A percentile compares a stretch with the other conserved stretches of the same genome.
phyloP scores from a whole-genome alignment of 35 echinoderm and acorn worm species.

The Acanthaster planci region DNA sequence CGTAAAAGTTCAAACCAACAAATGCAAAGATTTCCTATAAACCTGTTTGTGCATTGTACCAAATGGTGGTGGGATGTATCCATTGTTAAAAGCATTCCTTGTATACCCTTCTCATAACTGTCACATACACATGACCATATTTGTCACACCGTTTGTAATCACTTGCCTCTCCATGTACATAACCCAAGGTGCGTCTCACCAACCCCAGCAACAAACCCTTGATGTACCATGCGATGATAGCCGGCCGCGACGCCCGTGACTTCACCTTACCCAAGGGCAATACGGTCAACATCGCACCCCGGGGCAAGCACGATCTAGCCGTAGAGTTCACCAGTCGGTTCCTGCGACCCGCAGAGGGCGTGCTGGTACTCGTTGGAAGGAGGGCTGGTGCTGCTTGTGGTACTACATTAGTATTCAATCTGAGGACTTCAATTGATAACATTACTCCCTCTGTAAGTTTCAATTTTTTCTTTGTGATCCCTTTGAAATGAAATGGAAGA shows the following conservation, averaged over 20 bases:
- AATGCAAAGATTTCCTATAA: too few relatives aligned
- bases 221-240: conserved; percentile 87
- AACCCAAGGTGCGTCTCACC: conserved; percentile 77
- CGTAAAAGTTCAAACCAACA: too few relatives aligned
- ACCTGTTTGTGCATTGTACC: too few relatives aligned
- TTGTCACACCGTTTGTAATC: not conserved
- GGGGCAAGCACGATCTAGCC: conserved; percentile 71
- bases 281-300: conserved; percentile 70
- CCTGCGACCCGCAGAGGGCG: conserved; percentile 83
- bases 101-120: too few relatives aligned
- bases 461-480: too few relatives aligned
- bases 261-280: conserved; percentile 71
- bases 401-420: conserved; percentile 90
- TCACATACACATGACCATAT: too few relatives aligned
- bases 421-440: conserved; percentile 93
- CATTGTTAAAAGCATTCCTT: too few relatives aligned
- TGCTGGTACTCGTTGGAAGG: conserved; percentile 90
- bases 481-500: not conserved
- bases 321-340: conserved; percentile 92
- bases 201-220: conserved; percentile 95
- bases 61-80: too few relatives aligned
- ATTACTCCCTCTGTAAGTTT: conserved; percentile 81
- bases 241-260: conserved; percentile 89
- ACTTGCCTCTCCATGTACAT: not conserved
- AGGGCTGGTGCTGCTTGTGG: conserved; percentile 81